Conservation (phyloP, 2,113 vertebrate species). For the Eidolon helvum region DNA sequence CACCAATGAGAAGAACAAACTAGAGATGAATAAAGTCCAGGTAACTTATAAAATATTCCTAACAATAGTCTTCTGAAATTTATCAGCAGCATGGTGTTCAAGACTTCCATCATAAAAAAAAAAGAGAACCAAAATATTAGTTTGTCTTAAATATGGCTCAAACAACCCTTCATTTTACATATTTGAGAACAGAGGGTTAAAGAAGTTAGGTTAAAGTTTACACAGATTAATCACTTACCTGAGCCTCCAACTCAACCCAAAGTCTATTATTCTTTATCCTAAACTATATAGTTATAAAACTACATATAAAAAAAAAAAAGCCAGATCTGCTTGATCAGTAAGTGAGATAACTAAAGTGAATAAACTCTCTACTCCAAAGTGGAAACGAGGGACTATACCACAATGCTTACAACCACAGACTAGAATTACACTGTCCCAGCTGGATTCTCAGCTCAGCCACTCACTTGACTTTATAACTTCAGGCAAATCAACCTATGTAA, state of each 20-base stretch:
- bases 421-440: neutral
- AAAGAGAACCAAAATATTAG: neutral
- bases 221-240: neutral
- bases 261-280: neutral
- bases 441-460: neutral
- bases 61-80: neutral
- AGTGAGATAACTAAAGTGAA: neutral
- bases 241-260: neutral
- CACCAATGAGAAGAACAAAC: conserved; percentile 83
- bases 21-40: conserved; percentile 87
- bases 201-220: neutral
- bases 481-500: neutral
- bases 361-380: neutral
- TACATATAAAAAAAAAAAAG: neutral
- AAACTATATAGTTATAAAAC: neutral
- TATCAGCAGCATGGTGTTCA: neutral
- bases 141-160: neutral
- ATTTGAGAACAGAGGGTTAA: neutral
- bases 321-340: neutral
- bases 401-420: neutral
- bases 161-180: neutral
- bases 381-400: neutral
- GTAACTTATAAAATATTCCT: conserved; percentile 70
- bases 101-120: neutral
- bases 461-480: neutral